Evolutionary conservation across 1,140 invertebrate genomes (phyloP).

Genomic region (Diuraphis noxia): DNA sequence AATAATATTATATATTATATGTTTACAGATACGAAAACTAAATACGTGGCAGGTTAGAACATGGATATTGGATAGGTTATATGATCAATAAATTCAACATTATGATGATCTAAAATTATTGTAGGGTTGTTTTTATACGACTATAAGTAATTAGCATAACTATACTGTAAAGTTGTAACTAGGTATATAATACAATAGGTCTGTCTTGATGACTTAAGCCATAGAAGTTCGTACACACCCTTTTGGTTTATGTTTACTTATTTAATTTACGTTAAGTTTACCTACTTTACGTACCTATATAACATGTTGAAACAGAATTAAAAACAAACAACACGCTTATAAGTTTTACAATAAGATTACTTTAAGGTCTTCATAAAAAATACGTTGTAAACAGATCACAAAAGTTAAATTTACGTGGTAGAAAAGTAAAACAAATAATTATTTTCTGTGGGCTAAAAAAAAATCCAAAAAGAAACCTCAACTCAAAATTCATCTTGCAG

Average conservation of each 20-base stretch:
- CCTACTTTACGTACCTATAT: not conserved
- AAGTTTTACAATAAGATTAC: constrained; percentile 18
- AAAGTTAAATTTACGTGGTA: not conserved
- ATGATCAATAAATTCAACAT: not conserved
- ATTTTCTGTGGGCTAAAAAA: not conserved
- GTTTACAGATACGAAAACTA: not conserved
- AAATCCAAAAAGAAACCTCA: not conserved
- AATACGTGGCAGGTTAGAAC: not conserved
- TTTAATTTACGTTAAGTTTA: not conserved
- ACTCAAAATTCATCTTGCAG: not conserved
- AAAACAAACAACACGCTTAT: constrained; percentile 3
- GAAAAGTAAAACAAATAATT: not conserved
- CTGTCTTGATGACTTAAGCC: not conserved
- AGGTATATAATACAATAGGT: not conserved
- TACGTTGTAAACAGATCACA: not conserved
- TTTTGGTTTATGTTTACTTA: not conserved
- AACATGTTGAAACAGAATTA: not conserved
- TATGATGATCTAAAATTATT: not conserved
- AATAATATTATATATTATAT: not conserved
- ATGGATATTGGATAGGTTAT: not conserved
- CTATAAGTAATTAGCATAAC: not conserved
- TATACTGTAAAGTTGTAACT: not conserved
- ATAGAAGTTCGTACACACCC: not conserved
- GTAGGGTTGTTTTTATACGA: not conserved
- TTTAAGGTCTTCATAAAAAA: constrained; percentile 23